Evolutionary conservation across 2,888 invertebrate genomes (phyloP).

Genomic region (Hedya salicella): DNA sequence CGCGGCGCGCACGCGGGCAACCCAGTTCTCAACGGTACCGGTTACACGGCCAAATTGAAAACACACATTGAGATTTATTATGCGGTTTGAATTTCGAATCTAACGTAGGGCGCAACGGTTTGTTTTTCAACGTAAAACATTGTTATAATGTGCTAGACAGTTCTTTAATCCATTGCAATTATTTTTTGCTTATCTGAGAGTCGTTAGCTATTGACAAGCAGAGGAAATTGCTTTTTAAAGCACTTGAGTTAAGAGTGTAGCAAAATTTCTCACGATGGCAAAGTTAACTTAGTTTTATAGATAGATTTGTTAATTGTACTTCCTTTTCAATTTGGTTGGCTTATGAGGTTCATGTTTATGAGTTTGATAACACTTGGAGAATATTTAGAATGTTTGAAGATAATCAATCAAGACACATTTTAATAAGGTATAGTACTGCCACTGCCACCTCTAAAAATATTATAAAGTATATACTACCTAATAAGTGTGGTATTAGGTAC

Average conservation of each 20-base stretch:
- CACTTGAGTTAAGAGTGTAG: background rate
- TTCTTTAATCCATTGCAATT: constrained; percentile 8
- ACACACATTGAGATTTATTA: background rate
- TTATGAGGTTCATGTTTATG: constrained; percentile 1
- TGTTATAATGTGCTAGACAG: constrained; percentile 29
- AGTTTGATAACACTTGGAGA: constrained; percentile 1
- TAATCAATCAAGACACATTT: constrained; percentile 14
- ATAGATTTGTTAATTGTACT: constrained; percentile 20
- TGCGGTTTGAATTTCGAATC: background rate
- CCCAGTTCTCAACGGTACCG: constrained; percentile 36
- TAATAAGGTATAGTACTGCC: no score
- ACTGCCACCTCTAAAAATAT: no score
- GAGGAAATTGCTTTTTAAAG: background rate
- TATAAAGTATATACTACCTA: no score
- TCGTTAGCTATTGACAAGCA: background rate
- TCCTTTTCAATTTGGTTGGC: constrained; percentile 11
- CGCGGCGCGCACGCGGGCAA: constrained; percentile 44
- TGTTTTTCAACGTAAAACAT: background rate
- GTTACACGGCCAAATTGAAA: constrained; percentile 14
- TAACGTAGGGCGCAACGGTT: background rate
- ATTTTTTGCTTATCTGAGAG: background rate
- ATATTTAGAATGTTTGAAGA: constrained; percentile 18
- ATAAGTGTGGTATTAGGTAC: no score
- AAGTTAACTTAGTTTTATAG: constrained; percentile 6
- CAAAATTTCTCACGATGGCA: background rate